These are phyloP conservation scores for Phlogophora meticulosa DNA, from an alignment of 2,888 invertebrate genomes.

Conservation along the genomic window DNA sequence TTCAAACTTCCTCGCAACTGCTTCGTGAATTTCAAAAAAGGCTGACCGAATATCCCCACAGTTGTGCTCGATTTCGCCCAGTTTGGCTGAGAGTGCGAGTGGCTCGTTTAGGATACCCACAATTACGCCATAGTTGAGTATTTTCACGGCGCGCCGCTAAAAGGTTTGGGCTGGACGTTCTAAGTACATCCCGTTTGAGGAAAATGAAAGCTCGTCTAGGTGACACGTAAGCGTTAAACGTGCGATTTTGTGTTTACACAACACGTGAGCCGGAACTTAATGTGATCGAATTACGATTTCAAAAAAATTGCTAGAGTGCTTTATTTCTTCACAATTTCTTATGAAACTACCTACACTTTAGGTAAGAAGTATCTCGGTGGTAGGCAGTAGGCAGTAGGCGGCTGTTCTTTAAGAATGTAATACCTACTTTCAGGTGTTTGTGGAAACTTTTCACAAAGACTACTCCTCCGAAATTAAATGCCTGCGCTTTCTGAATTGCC, in stretches of 20 bases:
- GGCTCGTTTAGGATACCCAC: slow-evolving; percentile 18
- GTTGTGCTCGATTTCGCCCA: slow-evolving; percentile 1
- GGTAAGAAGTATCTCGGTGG: background rate
- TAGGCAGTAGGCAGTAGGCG: too few species aligned
- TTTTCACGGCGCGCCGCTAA: slow-evolving; percentile 19
- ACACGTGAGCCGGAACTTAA: background rate
- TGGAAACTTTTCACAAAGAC: background rate
- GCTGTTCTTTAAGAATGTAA: too few species aligned
- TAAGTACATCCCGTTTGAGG: background rate
- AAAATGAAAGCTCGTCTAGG: background rate
- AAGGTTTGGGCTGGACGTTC: slow-evolving; percentile 17
- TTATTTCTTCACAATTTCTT: background rate
- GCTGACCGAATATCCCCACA: background rate
- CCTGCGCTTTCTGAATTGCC: background rate
- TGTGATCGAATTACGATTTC: background rate
- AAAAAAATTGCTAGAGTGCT: background rate
- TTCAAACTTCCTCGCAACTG: slow-evolving; percentile 9
- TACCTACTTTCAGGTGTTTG: background rate
- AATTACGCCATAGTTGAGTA: slow-evolving; percentile 30
- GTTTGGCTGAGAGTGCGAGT: slow-evolving; percentile 19
- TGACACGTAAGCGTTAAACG: background rate
- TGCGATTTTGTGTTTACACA: background rate
- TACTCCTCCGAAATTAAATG: too few species aligned
- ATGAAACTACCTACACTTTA: background rate
- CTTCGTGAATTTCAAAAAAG: slow-evolving; percentile 28